These are phyloP conservation scores for Cataglyphis cursor DNA, from an alignment of 2,888 invertebrate genomes.

Conservation along the genomic window DNA sequence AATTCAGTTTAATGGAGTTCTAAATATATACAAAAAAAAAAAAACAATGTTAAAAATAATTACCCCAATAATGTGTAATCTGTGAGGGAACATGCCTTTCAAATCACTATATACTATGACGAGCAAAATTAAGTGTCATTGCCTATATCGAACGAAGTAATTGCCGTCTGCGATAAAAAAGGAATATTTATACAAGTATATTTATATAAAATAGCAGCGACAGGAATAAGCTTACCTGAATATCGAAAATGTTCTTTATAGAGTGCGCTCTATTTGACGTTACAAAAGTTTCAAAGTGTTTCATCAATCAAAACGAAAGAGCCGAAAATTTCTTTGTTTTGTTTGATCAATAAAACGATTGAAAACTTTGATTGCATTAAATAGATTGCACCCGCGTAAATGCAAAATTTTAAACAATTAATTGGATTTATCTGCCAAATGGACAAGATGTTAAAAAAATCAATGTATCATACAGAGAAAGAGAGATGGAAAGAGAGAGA, in stretches of 20 bases:
- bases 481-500: too few relatives aligned
- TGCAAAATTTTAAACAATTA: conserved; percentile 58
- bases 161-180: conserved; percentile 37
- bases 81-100: conserved; percentile 70
- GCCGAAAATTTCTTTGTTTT: neutral
- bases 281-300: conserved; percentile 1
- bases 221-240: conserved; percentile 66
- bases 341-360: neutral
- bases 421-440: conserved; percentile 47
- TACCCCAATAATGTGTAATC: conserved; percentile 69
- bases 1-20: conserved; percentile 11
- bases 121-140: conserved; percentile 56
- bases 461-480: conserved; percentile 3
- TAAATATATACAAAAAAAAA: conserved; percentile 9
- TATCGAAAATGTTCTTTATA: neutral
- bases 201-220: neutral
- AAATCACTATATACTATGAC: conserved; percentile 52
- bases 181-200: conserved; percentile 40
- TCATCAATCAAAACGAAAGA: neutral
- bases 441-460: conserved; percentile 61
- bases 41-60: conserved; percentile 23
- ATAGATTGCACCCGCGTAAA: conserved; percentile 38
- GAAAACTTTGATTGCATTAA: neutral
- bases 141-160: conserved; percentile 50
- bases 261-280: neutral